Base-by-base conservation (phyloP, 2,797 vertebrate genomes). In the Buceros bicornis region DNA sequence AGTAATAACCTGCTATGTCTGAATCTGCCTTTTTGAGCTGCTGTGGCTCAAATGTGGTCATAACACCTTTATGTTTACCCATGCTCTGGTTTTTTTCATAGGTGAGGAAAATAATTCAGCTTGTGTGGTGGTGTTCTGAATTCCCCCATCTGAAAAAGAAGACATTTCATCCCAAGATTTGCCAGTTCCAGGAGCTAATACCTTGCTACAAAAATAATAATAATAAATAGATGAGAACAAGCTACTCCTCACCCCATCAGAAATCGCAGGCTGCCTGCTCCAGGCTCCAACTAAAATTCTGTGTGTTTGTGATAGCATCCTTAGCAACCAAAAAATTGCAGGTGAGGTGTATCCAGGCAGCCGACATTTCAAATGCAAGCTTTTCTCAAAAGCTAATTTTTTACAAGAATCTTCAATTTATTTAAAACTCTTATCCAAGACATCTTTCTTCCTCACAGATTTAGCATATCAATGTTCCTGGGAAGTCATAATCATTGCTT, bases 291-390 rank as follows among this genome's bases (percentile, higher is more conserved):
- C 62, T 89, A 91, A 96, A 93, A 94, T 93, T 95, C 90, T 2
- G 16, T 90, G 94, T 93, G 73, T 91, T 96, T 95, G 90, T 2
- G 7, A 80, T 73, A 96, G 62, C 91, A 96, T 94, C 95, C 94
- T 94, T 97, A 96, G 93, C 86, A 95, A 97, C 94, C 91, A 89
- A 93, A 92, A 92, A 92, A 91, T 84, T 13, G 6, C 64, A 97
- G 90, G 96, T 95, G 86, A 97, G 88, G 45, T 88, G 96, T 95
- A 96, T 95, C 93, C 88, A 97, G 79, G 95, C 88, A 95, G 94
- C 86, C 71, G 90, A 29, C 67, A 58, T 93, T 94, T 94, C 47
- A 65, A 96, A 92, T 94, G 88, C 91, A 95, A 90, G 90, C 71
- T 94, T 90, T 95, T 84, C 67, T 95, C 53, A 58, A 82, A 93